These are phyloP conservation scores for Drosophila pseudoobscura DNA, from an alignment of 1,140 invertebrate genomes.

Conservation along the genomic window DNA sequence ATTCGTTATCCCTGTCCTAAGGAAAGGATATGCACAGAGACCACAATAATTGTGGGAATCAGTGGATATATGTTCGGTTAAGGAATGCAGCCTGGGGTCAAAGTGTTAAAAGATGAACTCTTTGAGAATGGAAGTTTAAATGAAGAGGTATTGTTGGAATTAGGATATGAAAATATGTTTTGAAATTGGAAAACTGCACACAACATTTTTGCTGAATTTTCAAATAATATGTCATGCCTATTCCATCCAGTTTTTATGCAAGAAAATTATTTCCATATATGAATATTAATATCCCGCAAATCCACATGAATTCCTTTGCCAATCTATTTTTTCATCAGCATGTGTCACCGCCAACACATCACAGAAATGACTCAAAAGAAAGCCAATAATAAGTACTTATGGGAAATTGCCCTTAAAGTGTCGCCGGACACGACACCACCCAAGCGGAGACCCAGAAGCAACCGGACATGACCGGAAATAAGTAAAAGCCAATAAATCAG, in stretches of 20 bases:
- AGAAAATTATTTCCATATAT: too few relatives aligned
- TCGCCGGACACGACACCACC: neutral
- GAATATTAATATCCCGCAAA: too few relatives aligned
- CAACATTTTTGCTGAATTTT: too few relatives aligned
- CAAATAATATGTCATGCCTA: too few relatives aligned
- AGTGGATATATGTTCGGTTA: neutral
- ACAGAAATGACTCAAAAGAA: slow-evolving; percentile 14
- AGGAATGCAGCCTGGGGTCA: neutral
- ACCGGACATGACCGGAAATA: slow-evolving; percentile 62
- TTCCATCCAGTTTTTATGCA: too few relatives aligned
- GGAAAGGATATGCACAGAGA: neutral
- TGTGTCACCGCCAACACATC: slow-evolving; percentile 7
- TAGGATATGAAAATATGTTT: too few relatives aligned
- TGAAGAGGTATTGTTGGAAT: neutral
- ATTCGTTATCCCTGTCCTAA: neutral
- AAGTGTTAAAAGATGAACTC: neutral
- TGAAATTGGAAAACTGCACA: too few relatives aligned
- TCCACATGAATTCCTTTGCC: too few relatives aligned
- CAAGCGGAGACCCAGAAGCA: slow-evolving; percentile 14
- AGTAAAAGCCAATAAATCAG: slow-evolving; percentile 76
- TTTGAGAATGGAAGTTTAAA: neutral
- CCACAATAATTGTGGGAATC: slow-evolving; percentile 7
- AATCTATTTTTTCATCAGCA: slow-evolving; percentile 5
- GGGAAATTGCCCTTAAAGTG: slow-evolving; percentile 33
- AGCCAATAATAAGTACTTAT: slow-evolving; percentile 56